A percentile compares a stretch with the other conserved stretches of the same genome.
These are phyloP conservation scores for Nasonia giraulti DNA, from an alignment of 1,140 invertebrate genomes.

Conservation along the genomic window DNA sequence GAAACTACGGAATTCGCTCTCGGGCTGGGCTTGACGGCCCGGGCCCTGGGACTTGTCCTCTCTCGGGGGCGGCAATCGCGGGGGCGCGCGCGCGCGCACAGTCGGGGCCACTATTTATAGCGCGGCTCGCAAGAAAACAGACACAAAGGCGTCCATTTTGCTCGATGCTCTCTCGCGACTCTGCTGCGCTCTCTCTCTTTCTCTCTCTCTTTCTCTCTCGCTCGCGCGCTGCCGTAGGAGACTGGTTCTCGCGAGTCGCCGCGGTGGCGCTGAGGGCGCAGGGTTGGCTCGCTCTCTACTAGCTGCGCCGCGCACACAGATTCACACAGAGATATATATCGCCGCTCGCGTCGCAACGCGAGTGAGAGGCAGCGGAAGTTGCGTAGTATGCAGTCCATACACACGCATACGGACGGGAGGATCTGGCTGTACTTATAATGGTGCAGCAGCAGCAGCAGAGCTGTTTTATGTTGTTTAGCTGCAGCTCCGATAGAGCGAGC, in stretches of 20 bases:
- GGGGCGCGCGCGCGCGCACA: not conserved
- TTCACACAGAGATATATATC: not conserved
- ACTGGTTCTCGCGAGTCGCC: constrained; percentile 21
- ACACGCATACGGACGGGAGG: too few relatives aligned
- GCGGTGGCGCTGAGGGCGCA: not conserved
- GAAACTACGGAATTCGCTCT: not conserved
- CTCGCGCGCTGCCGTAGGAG: not conserved
- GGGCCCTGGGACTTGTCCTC: constrained; percentile 10
- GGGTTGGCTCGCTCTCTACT: too few relatives aligned
- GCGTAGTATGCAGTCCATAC: constrained; percentile 66
- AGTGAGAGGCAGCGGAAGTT: constrained; percentile 67
- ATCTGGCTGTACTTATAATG: not conserved
- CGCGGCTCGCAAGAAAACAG: constrained; percentile 64
- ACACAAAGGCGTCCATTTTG: constrained; percentile 76
- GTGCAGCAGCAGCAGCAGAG: not conserved
- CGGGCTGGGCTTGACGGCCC: not conserved
- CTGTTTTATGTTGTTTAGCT: not conserved
- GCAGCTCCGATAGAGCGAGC: not conserved
- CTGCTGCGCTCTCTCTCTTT: not conserved
- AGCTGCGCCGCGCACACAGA: too few relatives aligned
- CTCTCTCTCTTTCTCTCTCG: constrained; percentile 6
- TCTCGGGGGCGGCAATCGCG: not conserved
- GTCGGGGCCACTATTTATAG: constrained; percentile 48
- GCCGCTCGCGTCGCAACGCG: not conserved
- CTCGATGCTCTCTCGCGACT: constrained; percentile 54